These are phyloP conservation scores for Staurois parvus DNA, from an alignment of 2,797 vertebrate species.

Conservation along the genomic window DNA sequence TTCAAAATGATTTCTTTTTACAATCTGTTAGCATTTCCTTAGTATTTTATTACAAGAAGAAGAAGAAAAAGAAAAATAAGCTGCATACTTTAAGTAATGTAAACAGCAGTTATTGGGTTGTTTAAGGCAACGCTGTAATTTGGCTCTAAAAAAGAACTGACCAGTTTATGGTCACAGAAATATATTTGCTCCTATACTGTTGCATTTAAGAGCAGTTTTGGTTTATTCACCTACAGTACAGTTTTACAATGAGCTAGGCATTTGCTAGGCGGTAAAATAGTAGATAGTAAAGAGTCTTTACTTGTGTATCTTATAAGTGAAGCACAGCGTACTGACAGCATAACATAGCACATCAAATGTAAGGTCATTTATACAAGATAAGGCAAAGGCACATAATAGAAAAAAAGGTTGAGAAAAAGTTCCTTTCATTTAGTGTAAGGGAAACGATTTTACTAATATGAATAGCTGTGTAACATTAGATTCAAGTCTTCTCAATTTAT, in stretches of 20 bases:
- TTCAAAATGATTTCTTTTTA: conserved; percentile 21
- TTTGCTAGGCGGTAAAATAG: neutral
- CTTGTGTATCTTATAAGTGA: neutral
- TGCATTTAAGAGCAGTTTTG: neutral
- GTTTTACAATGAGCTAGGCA: neutral
- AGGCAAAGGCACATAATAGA: neutral
- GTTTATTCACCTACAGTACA: neutral
- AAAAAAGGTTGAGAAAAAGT: too few species aligned
- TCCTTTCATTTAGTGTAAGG: too few species aligned
- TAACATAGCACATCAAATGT: neutral
- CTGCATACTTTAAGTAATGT: conserved; percentile 9
- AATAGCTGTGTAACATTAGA: too few species aligned
- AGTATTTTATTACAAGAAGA: neutral
- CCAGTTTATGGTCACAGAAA: neutral
- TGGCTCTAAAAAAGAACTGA: neutral
- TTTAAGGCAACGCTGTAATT: conserved; percentile 19
- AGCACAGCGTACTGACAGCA: neutral
- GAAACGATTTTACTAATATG: too few species aligned
- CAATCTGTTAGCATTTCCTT: conserved; percentile 14
- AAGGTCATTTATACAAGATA: neutral
- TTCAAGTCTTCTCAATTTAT: too few species aligned
- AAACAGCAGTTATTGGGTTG: conserved; percentile 14
- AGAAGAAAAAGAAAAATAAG: conserved; percentile 5
- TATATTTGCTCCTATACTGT: neutral
- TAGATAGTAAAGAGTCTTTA: neutral